Base-by-base conservation (phyloP, 2,113 vertebrate species). In the Bos indicus region DNA sequence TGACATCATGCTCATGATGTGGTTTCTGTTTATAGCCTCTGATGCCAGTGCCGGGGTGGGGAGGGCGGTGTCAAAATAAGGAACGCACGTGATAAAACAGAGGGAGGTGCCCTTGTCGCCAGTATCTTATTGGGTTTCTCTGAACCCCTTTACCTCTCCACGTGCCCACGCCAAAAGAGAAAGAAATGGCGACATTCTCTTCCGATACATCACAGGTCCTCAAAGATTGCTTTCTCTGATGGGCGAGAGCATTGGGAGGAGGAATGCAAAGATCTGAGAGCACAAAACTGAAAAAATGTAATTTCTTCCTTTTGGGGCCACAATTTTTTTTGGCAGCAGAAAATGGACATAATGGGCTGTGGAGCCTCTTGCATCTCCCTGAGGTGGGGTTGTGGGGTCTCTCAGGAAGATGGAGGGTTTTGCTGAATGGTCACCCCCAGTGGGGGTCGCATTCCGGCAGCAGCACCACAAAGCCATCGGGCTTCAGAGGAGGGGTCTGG, bases 101-200 rank as follows among this genome's bases (percentile, higher is more conserved):
- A 57, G n/a, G 33, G 40, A 11, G 51, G 46, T 1, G 33, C 16
- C 21, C 6, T 28, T 25, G 52, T 7, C 5, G 5, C 30, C 25
- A 54, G 1, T 7, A 6, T 36, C 54, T 74, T 13, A 12, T 23
- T 82, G 48, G 7, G 67, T 25, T 17, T 12, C 43, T 21, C 7
- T 17, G 46, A 2, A 12, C 28, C 23, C 7, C 13, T 2, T 57
- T 4, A 3, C 64, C 10, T 9, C 62, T 74, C 82, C 17, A 23
- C 6, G 2, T 2, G 17, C 33, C 19, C 17, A 1, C 2, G 4
- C 28, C 2, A 0, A 6, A 52, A 23, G 33, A 40, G n/a, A 2
- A 4, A 14, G 60, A 10, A 10, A 9, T 0, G 52, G 5, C 10
- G 1, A 13, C 8, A 0, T 6, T 9, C n/a, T 6, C 1, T 3